Conservation (phyloP, 2,113 vertebrate species). For the Mionectes macconnelli region DNA sequence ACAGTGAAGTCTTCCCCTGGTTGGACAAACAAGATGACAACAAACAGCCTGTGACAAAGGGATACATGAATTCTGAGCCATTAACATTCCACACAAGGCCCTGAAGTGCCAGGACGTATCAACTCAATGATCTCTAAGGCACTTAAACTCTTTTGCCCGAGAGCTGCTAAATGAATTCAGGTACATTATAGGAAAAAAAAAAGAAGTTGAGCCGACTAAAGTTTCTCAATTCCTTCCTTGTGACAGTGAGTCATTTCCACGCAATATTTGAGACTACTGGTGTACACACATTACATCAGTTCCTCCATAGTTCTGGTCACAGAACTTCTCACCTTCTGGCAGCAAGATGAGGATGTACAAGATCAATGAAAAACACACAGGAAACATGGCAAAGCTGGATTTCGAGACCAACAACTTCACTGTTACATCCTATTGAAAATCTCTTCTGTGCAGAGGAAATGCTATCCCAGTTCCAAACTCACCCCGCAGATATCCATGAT, state of each 20-base stretch:
- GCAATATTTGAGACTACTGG: background rate
- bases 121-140: constrained; percentile 63
- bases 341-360: background rate
- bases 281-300: background rate
- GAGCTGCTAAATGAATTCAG: background rate
- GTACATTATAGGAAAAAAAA: background rate
- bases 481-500: background rate
- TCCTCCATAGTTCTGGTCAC: background rate
- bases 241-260: background rate
- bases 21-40: background rate
- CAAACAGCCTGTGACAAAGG: background rate
- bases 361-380: background rate
- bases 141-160: constrained; percentile 55
- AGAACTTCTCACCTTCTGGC: constrained; percentile 6
- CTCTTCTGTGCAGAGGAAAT: constrained; percentile 8
- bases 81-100: constrained; percentile 10
- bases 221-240: constrained; percentile 3
- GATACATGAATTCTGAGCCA: background rate
- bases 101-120: background rate
- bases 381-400: constrained; percentile 46
- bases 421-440: background rate
- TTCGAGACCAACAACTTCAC: constrained; percentile 17
- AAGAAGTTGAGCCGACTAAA: background rate
- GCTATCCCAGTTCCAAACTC: background rate
- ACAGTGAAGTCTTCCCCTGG: background rate